Evolutionary conservation across 2,113 vertebrate species (phyloP).

Genomic region (Thunnus thynnus): DNA sequence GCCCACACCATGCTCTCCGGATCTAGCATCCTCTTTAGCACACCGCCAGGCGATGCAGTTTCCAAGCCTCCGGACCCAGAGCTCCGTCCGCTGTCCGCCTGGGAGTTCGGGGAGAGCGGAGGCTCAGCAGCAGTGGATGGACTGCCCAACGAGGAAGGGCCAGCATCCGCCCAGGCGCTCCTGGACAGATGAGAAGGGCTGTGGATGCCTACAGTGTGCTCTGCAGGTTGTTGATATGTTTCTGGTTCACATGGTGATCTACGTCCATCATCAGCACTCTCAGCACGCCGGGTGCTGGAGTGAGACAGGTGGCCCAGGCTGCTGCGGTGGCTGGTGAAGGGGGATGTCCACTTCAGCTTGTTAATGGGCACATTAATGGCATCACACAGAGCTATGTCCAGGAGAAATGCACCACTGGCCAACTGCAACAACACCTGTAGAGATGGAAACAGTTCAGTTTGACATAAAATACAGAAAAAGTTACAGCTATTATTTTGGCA

Average conservation of each 20-base stretch:
- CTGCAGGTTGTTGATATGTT: constrained; percentile 38
- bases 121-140: constrained; percentile 66
- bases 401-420: constrained; percentile 91
- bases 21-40: constrained; percentile 73
- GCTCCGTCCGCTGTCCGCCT: constrained; percentile 44
- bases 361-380: constrained; percentile 92
- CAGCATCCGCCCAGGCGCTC: constrained; percentile 59
- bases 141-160: constrained; percentile 54
- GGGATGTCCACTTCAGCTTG: constrained; percentile 96
- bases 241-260: constrained; percentile 47
- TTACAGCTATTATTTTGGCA: not conserved
- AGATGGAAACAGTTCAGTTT: constrained; percentile 1
- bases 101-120: constrained; percentile 11
- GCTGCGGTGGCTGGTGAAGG: constrained; percentile 91
- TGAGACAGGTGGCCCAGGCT: constrained; percentile 85
- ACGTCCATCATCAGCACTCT: constrained; percentile 60
- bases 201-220: constrained; percentile 36
- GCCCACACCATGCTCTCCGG: constrained; percentile 92
- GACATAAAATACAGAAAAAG: not conserved
- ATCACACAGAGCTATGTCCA: constrained; percentile 88
- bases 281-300: constrained; percentile 64
- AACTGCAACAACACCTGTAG: constrained; percentile 92
- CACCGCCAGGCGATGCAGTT: not conserved
- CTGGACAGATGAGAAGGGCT: constrained; percentile 58
- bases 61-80: constrained; percentile 41